Evolutionary conservation across 2,888 invertebrate species (phyloP), one percentile per base, ranked within the genome.

Genomic region (Congeria kusceri): DNA sequence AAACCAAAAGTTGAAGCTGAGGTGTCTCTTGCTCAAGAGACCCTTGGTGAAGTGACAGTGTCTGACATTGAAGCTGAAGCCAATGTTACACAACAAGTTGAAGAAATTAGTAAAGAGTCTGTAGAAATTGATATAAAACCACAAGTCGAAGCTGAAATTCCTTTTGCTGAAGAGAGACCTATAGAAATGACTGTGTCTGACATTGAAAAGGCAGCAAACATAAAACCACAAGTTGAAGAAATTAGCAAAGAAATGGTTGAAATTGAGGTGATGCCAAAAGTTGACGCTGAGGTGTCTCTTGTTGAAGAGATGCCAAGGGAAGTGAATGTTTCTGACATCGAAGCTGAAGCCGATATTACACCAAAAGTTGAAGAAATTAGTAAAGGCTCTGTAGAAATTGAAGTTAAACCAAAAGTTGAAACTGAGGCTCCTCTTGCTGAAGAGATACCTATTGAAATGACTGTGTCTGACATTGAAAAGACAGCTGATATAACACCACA

Each of bases 281-380:
- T 70, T 15, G 39, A 70, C 57, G 57, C 67, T 53, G 56, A 78
- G 63, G 69, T 58, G 13, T 13, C 59, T 25, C 23, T 57, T 32
- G 72, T 76, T 49, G 59, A 39, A n/a, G 75, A 71, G 20, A 49
- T 72, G 46, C 65, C 25, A 53, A 58, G 58, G 28, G 77, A 74
- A 61, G 62, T 28, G 5, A 18, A 46, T 18, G 58, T 62, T 61
- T 46, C 59, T 64, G 66, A 25, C 1, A 39, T 62, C 13, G 20
- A 29, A 20, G 62, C 29, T n/a, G 49, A 66, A 32, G 15, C 27
- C 47, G 71, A 67, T 46, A 58, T 68, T 44, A 65, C 44, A 28
- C 53, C 71, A 18, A 53, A 49, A 32, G 57, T 77, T 68, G 53
- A 66, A 44, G 61, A 67, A 49, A 47, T 66, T 15, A 13, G 58